Evolutionary conservation across 2,888 invertebrate genomes (phyloP).

Genomic region (Agrotis clavis): DNA sequence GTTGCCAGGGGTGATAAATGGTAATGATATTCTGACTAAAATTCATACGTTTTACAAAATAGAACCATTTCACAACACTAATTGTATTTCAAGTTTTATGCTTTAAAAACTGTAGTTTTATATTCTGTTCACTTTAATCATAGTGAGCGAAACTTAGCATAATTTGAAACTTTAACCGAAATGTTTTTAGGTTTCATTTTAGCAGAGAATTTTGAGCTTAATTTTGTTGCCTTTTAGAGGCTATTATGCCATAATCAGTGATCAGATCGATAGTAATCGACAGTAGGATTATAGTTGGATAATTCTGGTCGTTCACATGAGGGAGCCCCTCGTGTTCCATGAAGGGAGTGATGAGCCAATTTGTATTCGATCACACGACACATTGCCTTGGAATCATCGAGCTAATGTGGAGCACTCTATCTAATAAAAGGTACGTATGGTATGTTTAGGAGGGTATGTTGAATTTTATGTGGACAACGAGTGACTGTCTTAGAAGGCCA

Average conservation of each 20-base stretch:
- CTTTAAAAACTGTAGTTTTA: slow-evolving; percentile 30
- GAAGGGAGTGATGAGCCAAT: slow-evolving; percentile 14
- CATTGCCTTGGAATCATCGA: slow-evolving; percentile 19
- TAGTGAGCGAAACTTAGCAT: slow-evolving; percentile 9
- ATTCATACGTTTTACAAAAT: slow-evolving; percentile 67
- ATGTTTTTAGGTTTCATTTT: slow-evolving; percentile 14
- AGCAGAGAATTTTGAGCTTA: slow-evolving; percentile 5
- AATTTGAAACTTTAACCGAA: slow-evolving; percentile 24
- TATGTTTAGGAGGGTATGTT: slow-evolving; percentile 15
- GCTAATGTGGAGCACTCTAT: slow-evolving; percentile 30
- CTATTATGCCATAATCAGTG: neutral
- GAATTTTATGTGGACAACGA: neutral
- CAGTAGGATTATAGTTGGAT: neutral
- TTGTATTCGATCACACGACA: slow-evolving; percentile 39
- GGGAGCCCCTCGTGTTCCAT: neutral
- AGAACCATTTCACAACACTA: slow-evolving; percentile 55
- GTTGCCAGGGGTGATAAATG: slow-evolving; percentile 70
- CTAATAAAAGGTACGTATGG: slow-evolving; percentile 7
- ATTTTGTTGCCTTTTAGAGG: neutral
- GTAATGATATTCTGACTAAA: slow-evolving; percentile 69
- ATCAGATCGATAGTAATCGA: neutral
- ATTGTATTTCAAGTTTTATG: slow-evolving; percentile 35
- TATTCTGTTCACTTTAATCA: slow-evolving; percentile 22
- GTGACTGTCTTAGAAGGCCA: too few species aligned
- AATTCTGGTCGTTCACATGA: neutral